Conservation (phyloP, 2,113 vertebrate genomes). For the Ictalurus furcatus region DNA sequence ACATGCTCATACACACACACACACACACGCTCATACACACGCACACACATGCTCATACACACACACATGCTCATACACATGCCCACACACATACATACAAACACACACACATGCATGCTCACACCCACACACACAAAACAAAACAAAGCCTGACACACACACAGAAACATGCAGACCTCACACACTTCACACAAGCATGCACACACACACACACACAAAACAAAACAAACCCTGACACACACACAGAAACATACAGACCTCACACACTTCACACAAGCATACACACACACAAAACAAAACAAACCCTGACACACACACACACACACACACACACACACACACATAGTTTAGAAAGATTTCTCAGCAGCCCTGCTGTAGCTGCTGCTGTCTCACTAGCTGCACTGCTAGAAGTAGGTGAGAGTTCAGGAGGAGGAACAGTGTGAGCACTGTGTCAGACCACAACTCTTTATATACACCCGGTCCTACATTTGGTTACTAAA, state of each 20-base stretch:
- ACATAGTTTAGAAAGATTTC: neutral
- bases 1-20: neutral
- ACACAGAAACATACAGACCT: neutral
- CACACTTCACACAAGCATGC: too few relatives aligned
- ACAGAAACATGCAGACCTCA: too few relatives aligned
- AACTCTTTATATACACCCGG: conserved; percentile 9
- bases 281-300: neutral
- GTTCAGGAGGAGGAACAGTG: conserved; percentile 38
- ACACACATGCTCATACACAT: neutral
- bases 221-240: neutral
- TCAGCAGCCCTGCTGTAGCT: conserved; percentile 16
- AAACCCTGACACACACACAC: neutral
- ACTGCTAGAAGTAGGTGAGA: conserved; percentile 50
- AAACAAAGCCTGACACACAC: neutral
- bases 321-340: neutral
- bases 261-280: neutral
- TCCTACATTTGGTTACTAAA: neutral
- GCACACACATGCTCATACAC: neutral
- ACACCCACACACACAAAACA: neutral
- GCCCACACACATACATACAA: too few relatives aligned
- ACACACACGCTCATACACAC: neutral
- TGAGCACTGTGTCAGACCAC: neutral
- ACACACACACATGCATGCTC: neutral
- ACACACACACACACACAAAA: too few relatives aligned
- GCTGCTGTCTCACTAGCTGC: neutral